These are phyloP conservation scores for Polypedilum pembai DNA, from an alignment of 1,140 invertebrate genomes.

Conservation along the genomic window DNA sequence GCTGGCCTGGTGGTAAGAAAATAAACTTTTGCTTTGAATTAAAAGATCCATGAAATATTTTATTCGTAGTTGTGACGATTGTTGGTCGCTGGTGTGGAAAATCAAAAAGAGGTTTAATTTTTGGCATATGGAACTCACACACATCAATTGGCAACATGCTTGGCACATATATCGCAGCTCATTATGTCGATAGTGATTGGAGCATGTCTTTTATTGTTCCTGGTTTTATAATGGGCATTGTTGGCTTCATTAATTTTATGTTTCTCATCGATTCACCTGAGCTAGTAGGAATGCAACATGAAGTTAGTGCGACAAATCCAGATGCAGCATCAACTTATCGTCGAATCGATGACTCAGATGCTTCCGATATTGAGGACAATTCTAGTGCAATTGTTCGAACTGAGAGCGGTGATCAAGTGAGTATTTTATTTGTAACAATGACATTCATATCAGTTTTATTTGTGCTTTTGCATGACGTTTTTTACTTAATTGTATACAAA, in stretches of 20 bases:
- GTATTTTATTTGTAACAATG: slow-evolving; percentile 32
- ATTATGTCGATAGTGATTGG: slow-evolving; percentile 83
- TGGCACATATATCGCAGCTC: slow-evolving; percentile 73
- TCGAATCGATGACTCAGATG: slow-evolving; percentile 38
- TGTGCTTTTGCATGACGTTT: slow-evolving; percentile 31
- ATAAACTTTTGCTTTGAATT: not conserved
- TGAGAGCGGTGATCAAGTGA: slow-evolving; percentile 39
- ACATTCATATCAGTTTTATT: not conserved
- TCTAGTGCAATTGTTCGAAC: slow-evolving; percentile 31
- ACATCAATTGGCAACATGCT: slow-evolving; percentile 93
- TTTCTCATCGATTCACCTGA: slow-evolving; percentile 75
- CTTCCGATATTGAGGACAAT: slow-evolving; percentile 32
- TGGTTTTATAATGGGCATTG: slow-evolving; percentile 68
- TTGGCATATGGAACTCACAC: slow-evolving; percentile 95
- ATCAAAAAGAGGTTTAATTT: slow-evolving; percentile 81
- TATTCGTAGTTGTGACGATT: slow-evolving; percentile 69
- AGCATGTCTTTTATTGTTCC: slow-evolving; percentile 87
- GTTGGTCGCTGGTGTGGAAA: slow-evolving; percentile 96
- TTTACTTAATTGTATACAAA: not conserved
- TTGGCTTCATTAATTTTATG: slow-evolving; percentile 76
- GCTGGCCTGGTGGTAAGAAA: slow-evolving; percentile 46
- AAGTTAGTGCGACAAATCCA: slow-evolving; percentile 38
- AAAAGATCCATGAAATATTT: slow-evolving; percentile 46
- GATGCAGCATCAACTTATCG: slow-evolving; percentile 35
- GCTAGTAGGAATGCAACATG: slow-evolving; percentile 52